Evolutionary conservation across 1,140 invertebrate species (phyloP).

Genomic region (Streblospio benedicti): DNA sequence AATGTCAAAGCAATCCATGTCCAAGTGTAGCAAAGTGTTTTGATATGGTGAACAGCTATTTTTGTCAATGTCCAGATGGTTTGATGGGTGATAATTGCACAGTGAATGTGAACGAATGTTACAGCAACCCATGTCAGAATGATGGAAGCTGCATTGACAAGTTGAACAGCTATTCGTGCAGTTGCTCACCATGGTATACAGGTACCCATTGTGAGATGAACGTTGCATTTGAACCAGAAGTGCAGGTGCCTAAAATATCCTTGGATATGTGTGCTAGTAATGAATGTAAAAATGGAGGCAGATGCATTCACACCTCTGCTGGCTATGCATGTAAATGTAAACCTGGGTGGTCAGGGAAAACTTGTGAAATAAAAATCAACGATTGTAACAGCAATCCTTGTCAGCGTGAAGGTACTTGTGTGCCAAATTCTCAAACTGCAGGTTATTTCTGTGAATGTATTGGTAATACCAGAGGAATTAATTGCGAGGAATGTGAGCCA

Average conservation of each 20-base stretch:
- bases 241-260: no score
- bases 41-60: no score
- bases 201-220: slow-evolving; percentile 1
- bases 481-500: no score
- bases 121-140: slow-evolving; percentile 37
- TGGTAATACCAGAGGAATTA: no score
- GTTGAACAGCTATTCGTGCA: not conserved
- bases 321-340: slow-evolving; percentile 57
- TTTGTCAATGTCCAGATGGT: slow-evolving; percentile 80
- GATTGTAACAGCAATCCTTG: slow-evolving; percentile 17
- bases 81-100: slow-evolving; percentile 55
- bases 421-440: not conserved
- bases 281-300: no score
- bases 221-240: no score
- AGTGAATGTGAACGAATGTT: slow-evolving; percentile 85
- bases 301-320: no score
- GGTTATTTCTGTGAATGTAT: no score
- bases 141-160: not conserved
- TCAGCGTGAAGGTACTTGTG: slow-evolving; percentile 16
- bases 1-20: no score
- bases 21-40: no score
- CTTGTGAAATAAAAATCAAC: slow-evolving; percentile 26
- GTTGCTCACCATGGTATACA: not conserved
- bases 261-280: no score
- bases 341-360: slow-evolving; percentile 32